Conservation (phyloP, 2,888 invertebrate genomes). For the Xestia c-nigrum region DNA sequence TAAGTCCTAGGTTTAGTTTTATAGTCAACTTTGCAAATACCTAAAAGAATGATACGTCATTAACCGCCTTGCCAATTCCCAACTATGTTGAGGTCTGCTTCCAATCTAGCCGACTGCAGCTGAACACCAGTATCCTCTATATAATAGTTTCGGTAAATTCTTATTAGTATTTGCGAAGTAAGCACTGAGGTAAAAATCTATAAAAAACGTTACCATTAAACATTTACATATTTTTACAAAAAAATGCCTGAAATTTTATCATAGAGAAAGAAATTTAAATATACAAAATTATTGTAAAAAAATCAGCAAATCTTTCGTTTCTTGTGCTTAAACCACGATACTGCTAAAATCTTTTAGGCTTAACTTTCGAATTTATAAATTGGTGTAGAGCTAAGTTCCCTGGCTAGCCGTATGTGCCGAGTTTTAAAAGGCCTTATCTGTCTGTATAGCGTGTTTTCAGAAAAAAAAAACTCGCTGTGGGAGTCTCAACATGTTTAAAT, state of each 20-base stretch:
- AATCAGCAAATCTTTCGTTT: slow-evolving; percentile 4
- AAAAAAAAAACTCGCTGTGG: not conserved
- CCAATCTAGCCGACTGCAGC: not conserved
- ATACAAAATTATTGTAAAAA: not conserved
- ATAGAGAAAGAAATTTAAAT: slow-evolving; percentile 1
- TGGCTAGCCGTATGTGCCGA: slow-evolving; percentile 36
- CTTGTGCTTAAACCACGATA: not conserved
- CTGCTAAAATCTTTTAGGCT: slow-evolving; percentile 25
- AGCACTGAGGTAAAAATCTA: not conserved
- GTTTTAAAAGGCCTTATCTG: slow-evolving; percentile 6
- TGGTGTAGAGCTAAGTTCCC: slow-evolving; percentile 24
- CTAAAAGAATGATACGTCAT: not conserved
- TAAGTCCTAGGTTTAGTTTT: not conserved
- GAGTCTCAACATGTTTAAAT: not conserved
- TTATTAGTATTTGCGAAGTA: slow-evolving; percentile 30
- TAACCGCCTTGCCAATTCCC: not conserved
- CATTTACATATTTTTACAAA: slow-evolving; percentile 53
- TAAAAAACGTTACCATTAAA: slow-evolving; percentile 24
- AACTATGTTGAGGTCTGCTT: not conserved
- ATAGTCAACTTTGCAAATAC: slow-evolving; percentile 28
- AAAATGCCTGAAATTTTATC: slow-evolving; percentile 17
- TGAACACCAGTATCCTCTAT: not conserved
- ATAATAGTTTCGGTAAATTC: not conserved
- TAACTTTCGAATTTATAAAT: slow-evolving; percentile 44
- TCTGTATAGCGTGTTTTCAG: slow-evolving; percentile 3